Base-by-base conservation (phyloP, 2,888 invertebrate species). In the Charanyca ferruginea region DNA sequence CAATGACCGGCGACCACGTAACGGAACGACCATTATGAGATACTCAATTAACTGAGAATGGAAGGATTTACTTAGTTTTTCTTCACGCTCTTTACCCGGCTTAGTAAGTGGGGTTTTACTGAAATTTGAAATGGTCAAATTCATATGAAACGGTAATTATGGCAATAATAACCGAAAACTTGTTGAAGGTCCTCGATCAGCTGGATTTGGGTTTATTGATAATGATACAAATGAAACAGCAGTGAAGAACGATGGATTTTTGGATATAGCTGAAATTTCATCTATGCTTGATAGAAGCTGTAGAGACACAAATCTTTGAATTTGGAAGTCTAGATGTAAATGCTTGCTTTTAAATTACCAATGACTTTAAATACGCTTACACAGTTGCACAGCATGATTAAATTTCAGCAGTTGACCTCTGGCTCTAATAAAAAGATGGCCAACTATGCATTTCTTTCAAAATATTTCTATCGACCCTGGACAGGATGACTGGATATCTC, bases 1-100 rank as follows among this genome's bases (percentile, higher is more conserved):
- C 76, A 80, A 80, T 83, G 81, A 80, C 78, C 84, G 87, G 86
- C 85, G 84, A 85, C 85, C 87, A 77, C 78, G 82, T 83, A 85
- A 86, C 85, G 86, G 85, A 80, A 79, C 83, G 79, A 68, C 81
- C 77, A 86, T 83, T 81, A 83, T 72, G 82, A 83, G 73, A 74
- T 80, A 83, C 75, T 74, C 67, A 79, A 84, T 83, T 84, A 85
- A 75, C 74, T 76, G 65, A 81, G 65, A 74, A 66, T 74, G 65
- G 72, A 74, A 76, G 76, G 71, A 77, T 61, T 66, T 66, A 73
- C 73, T 77, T 70, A 65, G 65, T 57, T 77, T 75, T 75, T 66
- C 66, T 75, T 75, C 79, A 73, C 79, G 79, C 67, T 73, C 67
- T 75, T 79, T 67, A 67, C 66, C 58, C 65, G 49, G n/a, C 52